Conservation (phyloP, 2,797 vertebrate genomes). For the Centropyge bicolor region DNA sequence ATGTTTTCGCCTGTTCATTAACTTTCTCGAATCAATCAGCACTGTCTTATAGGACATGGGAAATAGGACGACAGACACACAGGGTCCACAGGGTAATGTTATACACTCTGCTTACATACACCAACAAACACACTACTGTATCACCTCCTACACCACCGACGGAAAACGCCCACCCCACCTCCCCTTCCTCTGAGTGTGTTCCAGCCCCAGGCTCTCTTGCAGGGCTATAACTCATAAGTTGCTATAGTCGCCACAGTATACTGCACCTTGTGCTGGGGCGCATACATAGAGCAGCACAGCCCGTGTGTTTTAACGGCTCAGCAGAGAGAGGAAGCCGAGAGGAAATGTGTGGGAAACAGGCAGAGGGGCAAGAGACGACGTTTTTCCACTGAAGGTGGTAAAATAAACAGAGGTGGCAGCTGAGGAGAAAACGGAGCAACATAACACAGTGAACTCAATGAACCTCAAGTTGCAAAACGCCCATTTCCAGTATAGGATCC, state of each 20-base stretch:
- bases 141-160: constrained; percentile 39
- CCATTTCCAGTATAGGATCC: constrained; percentile 1
- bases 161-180: constrained; percentile 21
- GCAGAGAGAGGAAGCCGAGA: constrained; percentile 74
- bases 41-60: background rate
- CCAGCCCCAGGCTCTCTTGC: constrained; percentile 46
- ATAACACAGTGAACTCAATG: constrained; percentile 56
- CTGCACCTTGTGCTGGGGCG: constrained; percentile 50
- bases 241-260: constrained; percentile 49
- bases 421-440: constrained; percentile 50
- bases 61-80: constrained; percentile 33
- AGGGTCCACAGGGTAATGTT: constrained; percentile 14
- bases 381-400: constrained; percentile 63
- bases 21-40: constrained; percentile 45
- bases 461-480: constrained; percentile 49
- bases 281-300: constrained; percentile 32
- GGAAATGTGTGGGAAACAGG: constrained; percentile 69
- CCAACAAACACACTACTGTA: constrained; percentile 16
- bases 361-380: constrained; percentile 46
- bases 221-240: constrained; percentile 68
- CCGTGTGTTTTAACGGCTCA: constrained; percentile 68
- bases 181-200: constrained; percentile 70
- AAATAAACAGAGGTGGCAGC: constrained; percentile 65
- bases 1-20: constrained; percentile 59
- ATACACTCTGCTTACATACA: constrained; percentile 11